Base-by-base conservation (phyloP, 2,888 invertebrate species). In the Eupithecia pulchellata region DNA sequence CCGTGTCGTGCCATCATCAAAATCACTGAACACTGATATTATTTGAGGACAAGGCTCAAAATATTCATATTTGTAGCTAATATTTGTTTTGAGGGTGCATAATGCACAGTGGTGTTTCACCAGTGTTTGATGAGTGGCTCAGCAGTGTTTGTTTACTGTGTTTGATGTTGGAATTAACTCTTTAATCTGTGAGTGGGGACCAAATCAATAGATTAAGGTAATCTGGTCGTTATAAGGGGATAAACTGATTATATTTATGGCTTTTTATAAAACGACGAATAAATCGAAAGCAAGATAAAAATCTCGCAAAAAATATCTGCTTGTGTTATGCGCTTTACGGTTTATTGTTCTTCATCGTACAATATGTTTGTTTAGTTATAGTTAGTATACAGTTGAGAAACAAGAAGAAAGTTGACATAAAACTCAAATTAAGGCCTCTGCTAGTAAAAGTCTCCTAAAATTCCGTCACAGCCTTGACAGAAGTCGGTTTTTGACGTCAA, bases 151-250 rank as follows among this genome's bases (percentile, higher is more conserved):
- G 29, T 66, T 52, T 32, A 52, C 52, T 39, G 36, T 72, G 63
- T 66, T 72, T 66, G 47, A 55, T 63, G 63, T 66, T 32, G 14
- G 52, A 63, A 63, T 72, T 69, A 69, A 72, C 69, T 69, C 32
- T 65, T 64, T 69, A 60, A 72, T 66, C 68, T 58, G n/a, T n/a
- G 62, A 8, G n/a, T 57, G 52, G 68, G 72, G 55, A 14, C 13
- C 64, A 5, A 61, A 27, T 55, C 60, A 29, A 63, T 61, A 47
- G 30, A 25, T 32, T 47, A 47, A 47, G 25, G 20, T 25, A 14
- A 60, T 34, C 34, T 60, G n/a, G 29, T 29, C 17, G 57, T 57
- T 58, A 27, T 30, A 58, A 2, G 27, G 29, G 27, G 58, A 30
- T 9, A 0, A 47, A 47, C n/a, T 2, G 42, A 47, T 47, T 47